phyloP scores from a whole-genome alignment of 2,113 vertebrate genomes.

The Bothrops jararaca region DNA sequence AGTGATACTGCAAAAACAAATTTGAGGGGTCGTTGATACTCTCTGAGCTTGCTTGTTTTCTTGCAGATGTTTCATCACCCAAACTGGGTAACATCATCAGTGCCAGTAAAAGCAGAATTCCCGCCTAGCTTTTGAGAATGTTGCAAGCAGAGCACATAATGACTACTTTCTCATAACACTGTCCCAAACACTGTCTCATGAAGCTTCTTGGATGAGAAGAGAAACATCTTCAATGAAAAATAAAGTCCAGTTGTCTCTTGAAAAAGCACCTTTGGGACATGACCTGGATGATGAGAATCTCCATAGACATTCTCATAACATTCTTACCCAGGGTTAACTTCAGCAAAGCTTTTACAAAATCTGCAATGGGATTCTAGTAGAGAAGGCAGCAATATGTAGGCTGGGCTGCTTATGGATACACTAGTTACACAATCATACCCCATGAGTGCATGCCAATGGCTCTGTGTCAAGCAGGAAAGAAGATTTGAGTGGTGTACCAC shows the following conservation, averaged over 20 bases:
- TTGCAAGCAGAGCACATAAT: neutral
- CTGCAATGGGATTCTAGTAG: neutral
- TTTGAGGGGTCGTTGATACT: neutral
- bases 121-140: neutral
- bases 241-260: neutral
- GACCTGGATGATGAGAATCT: neutral
- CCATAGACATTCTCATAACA: neutral
- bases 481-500: neutral
- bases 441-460: neutral
- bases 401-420: neutral
- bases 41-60: neutral
- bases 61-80: neutral
- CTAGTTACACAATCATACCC: neutral
- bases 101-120: neutral
- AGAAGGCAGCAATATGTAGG: neutral
- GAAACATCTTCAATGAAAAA: neutral
- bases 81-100: neutral
- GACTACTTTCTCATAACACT: neutral
- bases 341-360: neutral
- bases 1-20: neutral
- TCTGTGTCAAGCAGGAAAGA: neutral
- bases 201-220: neutral
- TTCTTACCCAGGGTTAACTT: neutral
- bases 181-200: neutral
- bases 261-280: neutral